A percentile compares a stretch with the other conserved stretches of the same genome.
Evolutionary conservation across 1,140 invertebrate genomes (phyloP).

Genomic region (Hypsibius dujardini): DNA sequence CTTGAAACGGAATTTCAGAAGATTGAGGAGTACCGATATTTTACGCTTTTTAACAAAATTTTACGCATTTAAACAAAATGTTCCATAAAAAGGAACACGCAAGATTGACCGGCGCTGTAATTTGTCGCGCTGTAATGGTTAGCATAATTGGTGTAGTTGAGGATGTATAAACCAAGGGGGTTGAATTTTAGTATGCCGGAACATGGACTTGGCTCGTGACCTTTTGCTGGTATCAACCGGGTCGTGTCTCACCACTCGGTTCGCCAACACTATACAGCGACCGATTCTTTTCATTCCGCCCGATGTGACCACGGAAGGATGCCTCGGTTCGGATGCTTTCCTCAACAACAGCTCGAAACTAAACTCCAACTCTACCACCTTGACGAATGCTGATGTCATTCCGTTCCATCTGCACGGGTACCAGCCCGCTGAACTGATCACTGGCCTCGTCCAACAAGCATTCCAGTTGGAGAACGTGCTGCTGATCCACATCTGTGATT

Average conservation of each 20-base stretch:
- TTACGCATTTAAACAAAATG: too few relatives aligned
- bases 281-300: background rate
- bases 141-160: too few relatives aligned
- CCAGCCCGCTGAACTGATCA: background rate
- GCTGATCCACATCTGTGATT: background rate
- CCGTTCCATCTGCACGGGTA: background rate
- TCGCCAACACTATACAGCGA: background rate
- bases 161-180: too few relatives aligned
- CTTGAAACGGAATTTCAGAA: too few relatives aligned
- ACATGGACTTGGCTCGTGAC: too few relatives aligned
- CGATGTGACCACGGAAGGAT: background rate
- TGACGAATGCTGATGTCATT: conserved; percentile 3
- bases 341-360: background rate
- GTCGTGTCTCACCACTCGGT: background rate
- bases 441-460: background rate
- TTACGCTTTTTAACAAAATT: too few relatives aligned
- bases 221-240: too few relatives aligned
- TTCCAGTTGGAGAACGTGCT: background rate
- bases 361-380: background rate
- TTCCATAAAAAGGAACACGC: too few relatives aligned
- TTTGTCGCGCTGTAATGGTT: too few relatives aligned
- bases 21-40: too few relatives aligned
- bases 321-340: background rate
- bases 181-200: too few relatives aligned
- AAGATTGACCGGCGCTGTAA: too few relatives aligned